Percentiles rank a stretch among this genome's conserved stretches.
phyloP scores from a whole-genome alignment of 2,113 vertebrate species.

The Bombycilla garrulus region DNA sequence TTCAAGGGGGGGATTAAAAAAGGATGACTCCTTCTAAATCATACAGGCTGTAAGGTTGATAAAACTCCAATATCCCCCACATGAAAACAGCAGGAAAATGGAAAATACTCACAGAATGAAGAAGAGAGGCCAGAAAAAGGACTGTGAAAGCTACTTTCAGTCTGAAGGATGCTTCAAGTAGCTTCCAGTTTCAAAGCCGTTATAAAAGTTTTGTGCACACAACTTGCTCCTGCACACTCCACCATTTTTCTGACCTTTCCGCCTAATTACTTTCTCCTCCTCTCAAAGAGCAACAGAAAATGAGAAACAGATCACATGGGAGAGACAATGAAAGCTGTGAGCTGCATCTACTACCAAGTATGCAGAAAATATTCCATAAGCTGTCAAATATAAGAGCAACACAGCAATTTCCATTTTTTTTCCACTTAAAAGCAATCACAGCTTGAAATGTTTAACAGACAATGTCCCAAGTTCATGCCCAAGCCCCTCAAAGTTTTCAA shows the following conservation, averaged over 20 bases:
- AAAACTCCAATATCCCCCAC: not conserved
- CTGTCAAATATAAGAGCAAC: not conserved
- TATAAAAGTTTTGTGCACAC: not conserved
- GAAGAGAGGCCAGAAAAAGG: not conserved
- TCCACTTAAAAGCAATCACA: not conserved
- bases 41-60: not conserved
- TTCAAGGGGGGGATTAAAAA: not conserved
- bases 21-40: not conserved
- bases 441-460: not conserved
- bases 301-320: not conserved
- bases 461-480: not conserved
- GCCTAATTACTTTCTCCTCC: not conserved
- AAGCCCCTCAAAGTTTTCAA: constrained; percentile 35
- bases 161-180: not conserved
- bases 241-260: not conserved
- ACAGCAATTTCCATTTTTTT: not conserved
- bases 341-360: not conserved
- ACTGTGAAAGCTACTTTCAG: not conserved
- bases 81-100: not conserved
- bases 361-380: not conserved
- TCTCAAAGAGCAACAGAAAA: not conserved
- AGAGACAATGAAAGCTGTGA: not conserved
- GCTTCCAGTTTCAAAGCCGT: not conserved
- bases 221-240: not conserved
- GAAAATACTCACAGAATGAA: not conserved